A percentile compares a stretch with the other conserved stretches of the same genome.
Evolutionary conservation across 2,888 invertebrate genomes (phyloP).

Genomic region (Notodonta dromedarius): DNA sequence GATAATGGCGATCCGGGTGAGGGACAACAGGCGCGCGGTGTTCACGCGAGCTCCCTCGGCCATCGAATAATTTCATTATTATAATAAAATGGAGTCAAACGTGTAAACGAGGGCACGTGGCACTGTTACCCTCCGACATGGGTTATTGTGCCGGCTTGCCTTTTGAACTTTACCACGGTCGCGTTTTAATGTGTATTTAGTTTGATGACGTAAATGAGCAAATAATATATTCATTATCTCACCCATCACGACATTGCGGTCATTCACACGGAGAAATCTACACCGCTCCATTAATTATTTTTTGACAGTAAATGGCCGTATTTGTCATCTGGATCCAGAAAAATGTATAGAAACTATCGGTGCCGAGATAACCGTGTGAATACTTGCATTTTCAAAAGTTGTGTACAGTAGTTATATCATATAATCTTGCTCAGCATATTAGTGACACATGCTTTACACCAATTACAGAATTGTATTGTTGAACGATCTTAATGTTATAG

Average conservation of each 20-base stretch:
- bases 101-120: conserved; percentile 77
- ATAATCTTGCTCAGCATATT: too few species aligned
- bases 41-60: conserved; percentile 64
- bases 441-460: too few species aligned
- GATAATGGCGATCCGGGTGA: conserved; percentile 68
- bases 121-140: conserved; percentile 53
- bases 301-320: too few species aligned
- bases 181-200: background rate
- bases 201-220: background rate
- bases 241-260: too few species aligned
- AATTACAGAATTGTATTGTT: background rate
- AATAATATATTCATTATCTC: background rate
- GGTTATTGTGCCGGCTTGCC: conserved; percentile 34
- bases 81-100: conserved; percentile 79
- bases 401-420: too few species aligned
- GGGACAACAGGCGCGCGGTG: conserved; percentile 47
- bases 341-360: too few species aligned
- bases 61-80: conserved; percentile 77
- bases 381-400: too few species aligned
- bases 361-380: too few species aligned
- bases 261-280: too few species aligned
- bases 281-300: too few species aligned
- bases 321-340: too few species aligned
- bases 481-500: background rate
- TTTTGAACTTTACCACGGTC: conserved; percentile 26